phyloP scores from a whole-genome alignment of 1,140 invertebrate species.

The Nebria ingens region DNA sequence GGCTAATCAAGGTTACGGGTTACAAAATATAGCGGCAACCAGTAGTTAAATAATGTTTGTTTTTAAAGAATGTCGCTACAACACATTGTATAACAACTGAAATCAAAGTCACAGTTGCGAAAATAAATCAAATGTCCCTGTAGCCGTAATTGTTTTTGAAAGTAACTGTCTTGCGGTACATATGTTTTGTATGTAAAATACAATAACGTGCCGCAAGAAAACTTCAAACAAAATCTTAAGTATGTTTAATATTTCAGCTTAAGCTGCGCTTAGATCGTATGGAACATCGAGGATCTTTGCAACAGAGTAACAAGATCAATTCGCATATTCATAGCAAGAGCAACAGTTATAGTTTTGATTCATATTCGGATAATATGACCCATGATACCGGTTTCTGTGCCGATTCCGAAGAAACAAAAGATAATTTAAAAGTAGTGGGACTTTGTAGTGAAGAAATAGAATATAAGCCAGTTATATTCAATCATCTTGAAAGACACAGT shows the following conservation, averaged over 20 bases:
- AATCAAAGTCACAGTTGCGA: too few species aligned
- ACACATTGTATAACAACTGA: too few species aligned
- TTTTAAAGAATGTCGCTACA: too few species aligned
- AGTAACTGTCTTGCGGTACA: too few species aligned
- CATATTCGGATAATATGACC: slow-evolving; percentile 27
- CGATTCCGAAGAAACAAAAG: neutral
- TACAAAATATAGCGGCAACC: too few species aligned
- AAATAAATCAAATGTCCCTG: too few species aligned
- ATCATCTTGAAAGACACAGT: neutral
- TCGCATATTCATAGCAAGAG: slow-evolving; percentile 10
- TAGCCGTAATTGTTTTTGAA: too few species aligned
- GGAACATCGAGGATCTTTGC: slow-evolving; percentile 40
- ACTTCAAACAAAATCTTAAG: too few species aligned
- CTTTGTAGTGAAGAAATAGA: neutral
- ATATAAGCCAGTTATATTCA: neutral
- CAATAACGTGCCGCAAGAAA: too few species aligned
- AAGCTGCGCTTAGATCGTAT: slow-evolving; percentile 44
- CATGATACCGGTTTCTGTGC: slow-evolving; percentile 23
- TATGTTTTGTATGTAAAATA: too few species aligned
- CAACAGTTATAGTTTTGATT: slow-evolving; percentile 12
- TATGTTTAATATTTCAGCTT: slow-evolving; percentile 44
- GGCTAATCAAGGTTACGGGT: too few species aligned
- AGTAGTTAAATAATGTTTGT: too few species aligned
- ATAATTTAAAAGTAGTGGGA: neutral
- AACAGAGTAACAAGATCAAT: slow-evolving; percentile 24